A percentile compares a stretch with the other conserved stretches of the same genome.
These are phyloP conservation scores for Opisthocomus hoazin DNA, from an alignment of 2,113 vertebrate genomes.

Conservation along the genomic window DNA sequence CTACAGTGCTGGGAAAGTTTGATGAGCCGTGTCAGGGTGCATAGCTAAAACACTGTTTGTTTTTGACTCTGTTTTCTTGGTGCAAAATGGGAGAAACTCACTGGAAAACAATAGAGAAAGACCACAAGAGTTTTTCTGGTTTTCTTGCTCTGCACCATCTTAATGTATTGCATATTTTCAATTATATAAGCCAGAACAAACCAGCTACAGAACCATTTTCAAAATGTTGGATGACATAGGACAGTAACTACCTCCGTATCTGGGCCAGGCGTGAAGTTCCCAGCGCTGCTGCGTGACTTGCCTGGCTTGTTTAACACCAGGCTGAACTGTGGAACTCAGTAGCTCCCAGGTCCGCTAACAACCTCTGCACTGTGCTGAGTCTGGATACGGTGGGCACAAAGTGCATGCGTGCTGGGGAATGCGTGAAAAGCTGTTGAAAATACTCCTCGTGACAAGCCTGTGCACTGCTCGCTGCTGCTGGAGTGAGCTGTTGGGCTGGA, in stretches of 20 bases:
- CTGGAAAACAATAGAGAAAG: background rate
- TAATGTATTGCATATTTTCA: background rate
- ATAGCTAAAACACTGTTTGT: background rate
- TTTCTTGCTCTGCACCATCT: background rate
- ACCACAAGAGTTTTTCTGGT: background rate
- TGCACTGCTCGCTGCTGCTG: background rate
- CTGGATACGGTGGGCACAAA: background rate
- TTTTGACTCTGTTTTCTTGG: background rate
- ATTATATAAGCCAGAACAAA: background rate
- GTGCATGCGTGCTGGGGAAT: background rate
- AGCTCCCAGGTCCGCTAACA: background rate
- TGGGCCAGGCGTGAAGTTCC: background rate
- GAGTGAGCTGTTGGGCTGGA: background rate
- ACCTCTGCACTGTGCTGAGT: background rate
- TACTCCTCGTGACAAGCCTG: background rate
- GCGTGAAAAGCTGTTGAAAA: background rate
- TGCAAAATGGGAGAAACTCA: background rate
- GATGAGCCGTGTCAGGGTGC: background rate
- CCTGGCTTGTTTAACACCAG: background rate
- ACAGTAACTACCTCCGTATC: background rate
- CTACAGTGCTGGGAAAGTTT: background rate
- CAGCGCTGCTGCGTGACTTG: background rate
- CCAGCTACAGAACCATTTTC: background rate
- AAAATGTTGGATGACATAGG: background rate
- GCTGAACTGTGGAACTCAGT: background rate